phyloP scores from a whole-genome alignment of 2,797 vertebrate genomes.

The Pristis pectinata region DNA sequence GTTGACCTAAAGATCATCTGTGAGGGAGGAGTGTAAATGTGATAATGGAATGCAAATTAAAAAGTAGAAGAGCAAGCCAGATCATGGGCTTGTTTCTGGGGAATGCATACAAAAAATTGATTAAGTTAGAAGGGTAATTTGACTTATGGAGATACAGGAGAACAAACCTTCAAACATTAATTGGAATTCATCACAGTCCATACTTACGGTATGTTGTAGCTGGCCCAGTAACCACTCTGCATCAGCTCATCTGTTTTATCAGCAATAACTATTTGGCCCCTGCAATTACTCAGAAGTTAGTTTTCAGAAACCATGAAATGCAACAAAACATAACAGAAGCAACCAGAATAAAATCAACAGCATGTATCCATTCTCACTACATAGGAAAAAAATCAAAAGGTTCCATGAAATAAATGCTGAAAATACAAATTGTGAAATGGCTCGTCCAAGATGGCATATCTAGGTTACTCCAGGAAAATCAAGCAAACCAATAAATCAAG shows the following conservation, averaged over 20 bases:
- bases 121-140: not conserved
- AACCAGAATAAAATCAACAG: not conserved
- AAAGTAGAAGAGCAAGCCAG: not conserved
- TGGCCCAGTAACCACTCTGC: conserved; percentile 82
- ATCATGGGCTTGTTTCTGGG: not conserved
- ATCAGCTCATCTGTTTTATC: conserved; percentile 77
- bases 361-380: not conserved
- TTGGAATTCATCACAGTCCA: not conserved
- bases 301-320: not conserved
- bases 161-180: not conserved
- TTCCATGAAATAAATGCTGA: not conserved
- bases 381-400: not conserved
- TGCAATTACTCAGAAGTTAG: conserved; percentile 42
- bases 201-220: conserved; percentile 88
- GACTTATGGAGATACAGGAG: not conserved
- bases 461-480: not conserved
- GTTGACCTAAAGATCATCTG: not conserved
- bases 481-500: not conserved
- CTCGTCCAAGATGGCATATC: not conserved
- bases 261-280: conserved; percentile 63
- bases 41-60: not conserved
- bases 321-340: not conserved
- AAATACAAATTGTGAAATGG: not conserved
- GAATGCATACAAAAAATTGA: not conserved
- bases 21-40: not conserved